Evolutionary conservation across 2,888 invertebrate species (phyloP), one percentile per base, ranked within the genome.

Genomic region (Calameuta filiformis): DNA sequence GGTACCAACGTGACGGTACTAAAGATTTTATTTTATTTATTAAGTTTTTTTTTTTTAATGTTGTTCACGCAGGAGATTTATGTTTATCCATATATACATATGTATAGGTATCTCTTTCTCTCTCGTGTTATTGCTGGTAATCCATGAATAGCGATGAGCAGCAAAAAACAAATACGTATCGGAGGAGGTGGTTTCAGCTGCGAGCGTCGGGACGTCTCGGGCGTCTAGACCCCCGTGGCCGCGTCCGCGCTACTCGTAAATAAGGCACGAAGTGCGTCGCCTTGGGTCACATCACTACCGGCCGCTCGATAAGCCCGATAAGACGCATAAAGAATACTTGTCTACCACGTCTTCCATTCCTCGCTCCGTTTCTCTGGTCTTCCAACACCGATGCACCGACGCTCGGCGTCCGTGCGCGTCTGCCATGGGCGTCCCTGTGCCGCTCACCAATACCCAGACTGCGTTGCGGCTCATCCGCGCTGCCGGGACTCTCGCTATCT

Each of bases 311-410:
- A 89, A 89, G 86, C 68, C 85, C 85, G 89, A 89, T 89, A 89
- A 89, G 88, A 73, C 83, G 83, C 83, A 89, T 89, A 89, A 89
- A 89, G 89, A 89, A 89, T 89, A 85, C 85, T 87, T 88, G 88
- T 87, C 86, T 86, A 83, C 84, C 84, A 80, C 83, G 84, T 82
- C 82, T 82, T 80, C 81, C 79, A 79, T 79, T 78, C 75, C 77
- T 77, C 82, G 78, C 82, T 84, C 83, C 80, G 83, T 76, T 75
- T 75, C 82, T 79, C 81, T 75, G 77, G 80, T 84, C 83, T 81
- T 81, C 84, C 81, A 78, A 75, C 82, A 77, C 81, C 78, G 80
- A 68, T 76, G 77, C 80, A 69, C 76, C 75, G 76, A 73, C 40
- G 40, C 40, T 40, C 6, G 15, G 40, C 40, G 40, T 40, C 40